These are phyloP conservation scores for Harpegnathos saltator DNA, from an alignment of 1,140 invertebrate genomes.

Conservation along the genomic window DNA sequence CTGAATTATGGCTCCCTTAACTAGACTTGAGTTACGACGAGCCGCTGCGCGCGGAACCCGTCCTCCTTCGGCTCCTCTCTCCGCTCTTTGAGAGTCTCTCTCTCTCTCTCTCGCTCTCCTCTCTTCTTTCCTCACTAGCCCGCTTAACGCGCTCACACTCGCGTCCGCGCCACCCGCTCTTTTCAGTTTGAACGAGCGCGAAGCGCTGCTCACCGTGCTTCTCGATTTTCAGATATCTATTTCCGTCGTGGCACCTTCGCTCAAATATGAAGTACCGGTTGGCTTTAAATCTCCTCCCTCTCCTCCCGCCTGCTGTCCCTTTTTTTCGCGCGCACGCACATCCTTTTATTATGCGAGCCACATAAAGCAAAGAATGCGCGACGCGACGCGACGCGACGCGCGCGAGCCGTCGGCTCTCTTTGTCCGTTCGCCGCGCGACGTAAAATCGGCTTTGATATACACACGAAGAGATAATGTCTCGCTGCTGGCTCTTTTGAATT, in stretches of 20 bases:
- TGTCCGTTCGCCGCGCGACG: slow-evolving; percentile 30
- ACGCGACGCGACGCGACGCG: no score
- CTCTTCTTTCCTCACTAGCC: slow-evolving; percentile 33
- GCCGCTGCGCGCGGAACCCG: slow-evolving; percentile 67
- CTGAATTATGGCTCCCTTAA: slow-evolving; percentile 86
- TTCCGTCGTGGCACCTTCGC: slow-evolving; percentile 72
- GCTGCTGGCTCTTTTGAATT: no score
- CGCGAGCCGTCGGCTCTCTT: slow-evolving; percentile 34
- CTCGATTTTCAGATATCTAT: slow-evolving; percentile 73
- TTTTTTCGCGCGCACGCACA: slow-evolving; percentile 22
- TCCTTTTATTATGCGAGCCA: slow-evolving; percentile 67
- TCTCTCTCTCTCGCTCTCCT: no score
- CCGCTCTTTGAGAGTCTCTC: slow-evolving; percentile 58
- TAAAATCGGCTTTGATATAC: slow-evolving; percentile 24
- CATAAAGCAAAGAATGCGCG: slow-evolving; percentile 63
- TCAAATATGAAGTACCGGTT: slow-evolving; percentile 55
- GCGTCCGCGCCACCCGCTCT: slow-evolving; percentile 30
- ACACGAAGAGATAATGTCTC: neutral
- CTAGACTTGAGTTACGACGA: slow-evolving; percentile 85
- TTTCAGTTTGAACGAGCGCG: slow-evolving; percentile 66
- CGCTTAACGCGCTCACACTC: neutral
- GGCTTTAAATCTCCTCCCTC: slow-evolving; percentile 66
- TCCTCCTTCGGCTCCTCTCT: slow-evolving; percentile 71
- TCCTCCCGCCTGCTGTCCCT: neutral
- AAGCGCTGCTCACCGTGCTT: slow-evolving; percentile 52